Evolutionary conservation across 1,140 invertebrate genomes (phyloP).

Genomic region (Cotesia chilonis): DNA sequence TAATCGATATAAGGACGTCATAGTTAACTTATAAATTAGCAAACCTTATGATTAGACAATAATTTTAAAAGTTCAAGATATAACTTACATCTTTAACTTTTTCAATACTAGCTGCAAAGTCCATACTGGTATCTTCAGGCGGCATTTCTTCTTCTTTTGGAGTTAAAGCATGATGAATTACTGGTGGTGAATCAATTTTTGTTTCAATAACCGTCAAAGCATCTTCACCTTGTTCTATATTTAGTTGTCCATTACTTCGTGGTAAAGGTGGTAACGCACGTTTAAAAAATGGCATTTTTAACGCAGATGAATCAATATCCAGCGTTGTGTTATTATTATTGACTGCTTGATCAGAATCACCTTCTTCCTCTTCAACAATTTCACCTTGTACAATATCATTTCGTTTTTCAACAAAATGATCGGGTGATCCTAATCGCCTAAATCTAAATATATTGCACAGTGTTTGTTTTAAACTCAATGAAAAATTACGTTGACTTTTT

Average conservation of each 20-base stretch:
- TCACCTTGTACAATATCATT: slow-evolving; percentile 65
- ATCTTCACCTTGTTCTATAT: slow-evolving; percentile 54
- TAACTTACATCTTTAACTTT: slow-evolving; percentile 91
- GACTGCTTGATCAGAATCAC: slow-evolving; percentile 58
- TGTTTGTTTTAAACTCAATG: slow-evolving; percentile 83
- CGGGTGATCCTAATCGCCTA: slow-evolving; percentile 67
- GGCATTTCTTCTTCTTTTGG: slow-evolving; percentile 59
- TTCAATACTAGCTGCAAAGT: slow-evolving; percentile 91
- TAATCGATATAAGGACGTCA: no score
- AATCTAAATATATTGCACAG: slow-evolving; percentile 85
- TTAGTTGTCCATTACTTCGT: slow-evolving; percentile 63
- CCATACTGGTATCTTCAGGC: slow-evolving; percentile 70
- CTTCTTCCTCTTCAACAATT: slow-evolving; percentile 64
- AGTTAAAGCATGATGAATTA: slow-evolving; percentile 47
- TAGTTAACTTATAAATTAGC: no score
- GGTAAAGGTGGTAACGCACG: slow-evolving; percentile 85
- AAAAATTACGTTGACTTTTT: slow-evolving; percentile 72
- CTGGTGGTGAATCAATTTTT: slow-evolving; percentile 57
- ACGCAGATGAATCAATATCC: slow-evolving; percentile 49
- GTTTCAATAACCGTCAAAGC: slow-evolving; percentile 53
- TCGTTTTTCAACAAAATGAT: slow-evolving; percentile 59
- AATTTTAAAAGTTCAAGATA: slow-evolving; percentile 2
- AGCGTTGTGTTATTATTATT: slow-evolving; percentile 58
- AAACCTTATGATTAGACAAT: no score
- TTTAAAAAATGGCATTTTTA: slow-evolving; percentile 69